These are phyloP conservation scores for Xestia xanthographa DNA, from an alignment of 2,888 invertebrate genomes.

Conservation along the genomic window DNA sequence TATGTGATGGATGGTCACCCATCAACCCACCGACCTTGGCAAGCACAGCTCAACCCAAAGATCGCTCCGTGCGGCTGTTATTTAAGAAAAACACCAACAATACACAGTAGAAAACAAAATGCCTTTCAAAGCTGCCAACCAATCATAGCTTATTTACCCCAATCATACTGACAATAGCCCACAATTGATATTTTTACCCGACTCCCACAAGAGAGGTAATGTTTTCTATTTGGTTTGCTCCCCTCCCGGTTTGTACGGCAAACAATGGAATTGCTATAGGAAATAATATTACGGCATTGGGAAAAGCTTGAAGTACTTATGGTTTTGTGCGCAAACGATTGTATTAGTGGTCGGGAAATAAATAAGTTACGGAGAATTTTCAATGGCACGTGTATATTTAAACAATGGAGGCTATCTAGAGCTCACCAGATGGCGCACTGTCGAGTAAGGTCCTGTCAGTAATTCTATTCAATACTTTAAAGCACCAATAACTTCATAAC, in stretches of 20 bases:
- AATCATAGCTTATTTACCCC: slow-evolving; percentile 19
- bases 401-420: too few species aligned
- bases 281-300: slow-evolving; percentile 36
- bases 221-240: slow-evolving; percentile 25
- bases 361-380: not conserved
- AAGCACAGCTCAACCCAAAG: too few species aligned
- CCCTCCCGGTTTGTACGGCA: slow-evolving; percentile 18
- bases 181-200: slow-evolving; percentile 28
- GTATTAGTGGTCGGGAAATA: slow-evolving; percentile 30
- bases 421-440: too few species aligned
- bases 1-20: not conserved
- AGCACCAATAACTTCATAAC: too few species aligned
- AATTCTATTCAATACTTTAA: too few species aligned
- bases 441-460: too few species aligned
- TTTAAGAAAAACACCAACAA: too few species aligned
- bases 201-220: not conserved
- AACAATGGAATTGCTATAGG: slow-evolving; percentile 51
- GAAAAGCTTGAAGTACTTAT: slow-evolving; percentile 5
- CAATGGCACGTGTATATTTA: not conserved
- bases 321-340: slow-evolving; percentile 15
- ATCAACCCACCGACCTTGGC: too few species aligned
- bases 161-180: too few species aligned
- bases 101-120: not conserved
- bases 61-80: too few species aligned
- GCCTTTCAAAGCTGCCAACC: not conserved